These are phyloP conservation scores for Dolichopus griseipennis DNA, from an alignment of 2,888 invertebrate species.

Conservation along the genomic window DNA sequence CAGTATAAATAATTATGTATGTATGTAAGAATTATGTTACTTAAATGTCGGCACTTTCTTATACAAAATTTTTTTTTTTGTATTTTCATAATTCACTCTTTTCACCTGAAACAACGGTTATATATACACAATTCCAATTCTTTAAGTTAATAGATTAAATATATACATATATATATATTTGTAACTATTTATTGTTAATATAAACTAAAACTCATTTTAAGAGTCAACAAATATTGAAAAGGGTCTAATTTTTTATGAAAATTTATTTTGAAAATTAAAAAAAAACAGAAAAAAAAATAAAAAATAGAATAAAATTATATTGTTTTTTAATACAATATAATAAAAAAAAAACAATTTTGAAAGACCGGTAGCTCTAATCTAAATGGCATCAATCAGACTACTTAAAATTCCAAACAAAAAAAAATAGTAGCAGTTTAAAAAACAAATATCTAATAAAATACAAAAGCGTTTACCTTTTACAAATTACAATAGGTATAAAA, in stretches of 20 bases:
- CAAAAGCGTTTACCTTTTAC: too few relatives aligned
- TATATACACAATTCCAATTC: too few relatives aligned
- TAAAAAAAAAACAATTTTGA: neutral
- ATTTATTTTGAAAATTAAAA: neutral
- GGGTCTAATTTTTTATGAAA: constrained; percentile 6
- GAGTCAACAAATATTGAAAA: constrained; percentile 4
- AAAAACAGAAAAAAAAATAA: neutral
- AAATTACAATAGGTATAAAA: neutral
- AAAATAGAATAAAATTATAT: neutral
- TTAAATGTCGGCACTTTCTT: too few relatives aligned
- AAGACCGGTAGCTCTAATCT: constrained; percentile 6
- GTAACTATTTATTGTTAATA: neutral
- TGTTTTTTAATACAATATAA: neutral
- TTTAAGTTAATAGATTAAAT: too few relatives aligned
- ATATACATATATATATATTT: neutral
- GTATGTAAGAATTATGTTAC: too few relatives aligned
- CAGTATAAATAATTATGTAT: too few relatives aligned
- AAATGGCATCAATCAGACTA: constrained; percentile 4
- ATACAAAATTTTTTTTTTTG: neutral
- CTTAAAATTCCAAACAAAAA: neutral
- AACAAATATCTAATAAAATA: neutral
- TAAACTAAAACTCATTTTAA: constrained; percentile 1
- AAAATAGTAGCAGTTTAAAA: neutral
- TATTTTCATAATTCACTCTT: neutral
- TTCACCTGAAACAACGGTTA: neutral